Evolutionary conservation across 2,797 vertebrate species (phyloP).

Genomic region (Mormyrops attenuatus): DNA sequence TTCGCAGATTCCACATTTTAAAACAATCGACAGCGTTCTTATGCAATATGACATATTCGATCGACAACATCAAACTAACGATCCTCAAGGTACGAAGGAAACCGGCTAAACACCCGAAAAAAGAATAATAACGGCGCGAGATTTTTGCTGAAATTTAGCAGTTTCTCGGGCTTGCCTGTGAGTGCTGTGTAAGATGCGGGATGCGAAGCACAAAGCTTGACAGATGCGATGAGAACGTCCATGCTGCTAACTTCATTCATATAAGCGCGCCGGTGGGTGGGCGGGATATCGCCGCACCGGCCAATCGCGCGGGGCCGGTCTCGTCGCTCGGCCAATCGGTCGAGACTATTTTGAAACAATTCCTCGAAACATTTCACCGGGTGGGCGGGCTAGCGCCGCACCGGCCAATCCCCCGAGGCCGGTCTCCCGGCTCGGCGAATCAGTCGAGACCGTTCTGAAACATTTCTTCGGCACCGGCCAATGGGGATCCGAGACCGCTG

Average conservation of each 20-base stretch:
- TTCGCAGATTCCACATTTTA: background rate
- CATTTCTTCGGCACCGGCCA: no score
- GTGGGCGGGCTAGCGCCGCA: no score
- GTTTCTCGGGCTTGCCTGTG: background rate
- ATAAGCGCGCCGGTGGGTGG: background rate
- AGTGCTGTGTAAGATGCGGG: background rate
- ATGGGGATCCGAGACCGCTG: no score
- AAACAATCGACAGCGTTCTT: background rate
- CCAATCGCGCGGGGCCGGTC: background rate
- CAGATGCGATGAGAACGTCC: background rate
- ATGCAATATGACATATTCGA: no score
- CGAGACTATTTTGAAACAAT: background rate
- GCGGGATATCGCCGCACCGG: background rate
- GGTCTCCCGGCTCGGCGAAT: no score
- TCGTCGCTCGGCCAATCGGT: background rate
- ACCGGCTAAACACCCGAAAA: no score
- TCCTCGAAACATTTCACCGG: no score
- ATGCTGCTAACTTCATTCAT: background rate
- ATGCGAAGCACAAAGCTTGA: background rate
- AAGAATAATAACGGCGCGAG: no score
- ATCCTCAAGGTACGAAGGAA: no score
- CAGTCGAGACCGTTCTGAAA: no score
- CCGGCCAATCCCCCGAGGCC: no score
- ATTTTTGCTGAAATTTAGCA: background rate
- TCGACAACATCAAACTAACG: no score